These are phyloP conservation scores for Malurus cyaneus DNA, from an alignment of 2,113 vertebrate species.

Conservation along the genomic window DNA sequence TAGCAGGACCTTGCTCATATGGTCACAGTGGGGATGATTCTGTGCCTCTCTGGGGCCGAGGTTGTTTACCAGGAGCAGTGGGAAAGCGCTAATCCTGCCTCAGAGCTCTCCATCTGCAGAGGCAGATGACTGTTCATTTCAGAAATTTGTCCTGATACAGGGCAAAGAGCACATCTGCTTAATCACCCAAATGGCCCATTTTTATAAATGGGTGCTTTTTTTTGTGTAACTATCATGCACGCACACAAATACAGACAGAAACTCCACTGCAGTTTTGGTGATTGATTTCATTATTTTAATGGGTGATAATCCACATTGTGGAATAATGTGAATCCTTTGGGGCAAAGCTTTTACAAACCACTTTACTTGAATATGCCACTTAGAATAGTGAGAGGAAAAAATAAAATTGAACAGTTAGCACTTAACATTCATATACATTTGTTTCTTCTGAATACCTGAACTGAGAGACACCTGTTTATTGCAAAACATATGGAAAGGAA, in stretches of 20 bases:
- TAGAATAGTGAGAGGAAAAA: neutral
- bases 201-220: slow-evolving; percentile 57
- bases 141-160: slow-evolving; percentile 37
- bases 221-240: neutral
- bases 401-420: neutral
- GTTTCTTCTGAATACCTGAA: neutral
- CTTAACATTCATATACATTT: neutral
- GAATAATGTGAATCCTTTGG: neutral
- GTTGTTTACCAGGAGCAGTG: slow-evolving; percentile 31
- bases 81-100: slow-evolving; percentile 40
- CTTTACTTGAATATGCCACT: slow-evolving; percentile 24
- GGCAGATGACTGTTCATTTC: slow-evolving; percentile 43
- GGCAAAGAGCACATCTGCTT: slow-evolving; percentile 40
- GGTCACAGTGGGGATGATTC: neutral
- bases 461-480: neutral
- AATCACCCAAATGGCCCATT: slow-evolving; percentile 55
- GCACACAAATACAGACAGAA: neutral
- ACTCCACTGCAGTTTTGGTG: neutral
- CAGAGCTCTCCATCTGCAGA: slow-evolving; percentile 21
- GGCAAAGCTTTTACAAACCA: neutral
- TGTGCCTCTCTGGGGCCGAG: neutral
- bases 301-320: slow-evolving; percentile 25
- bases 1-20: neutral
- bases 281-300: slow-evolving; percentile 71
- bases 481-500: neutral